A percentile compares a stretch with the other conserved stretches of the same genome.
These are phyloP conservation scores for Trichonephila clavipes DNA, from an alignment of 1,140 invertebrate species.

Conservation along the genomic window DNA sequence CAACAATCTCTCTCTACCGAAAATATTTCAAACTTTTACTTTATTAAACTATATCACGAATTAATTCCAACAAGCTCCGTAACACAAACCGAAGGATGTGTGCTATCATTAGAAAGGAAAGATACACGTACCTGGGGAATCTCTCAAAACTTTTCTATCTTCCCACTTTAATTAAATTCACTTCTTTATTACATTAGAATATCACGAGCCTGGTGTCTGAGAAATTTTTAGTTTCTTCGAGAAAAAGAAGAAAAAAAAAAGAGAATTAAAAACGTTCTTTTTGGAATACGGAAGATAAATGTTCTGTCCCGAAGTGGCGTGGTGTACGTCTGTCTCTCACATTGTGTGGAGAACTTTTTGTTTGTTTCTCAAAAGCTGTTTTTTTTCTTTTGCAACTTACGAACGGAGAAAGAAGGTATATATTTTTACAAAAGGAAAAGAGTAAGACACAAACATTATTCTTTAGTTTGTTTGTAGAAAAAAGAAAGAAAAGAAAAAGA, in stretches of 20 bases:
- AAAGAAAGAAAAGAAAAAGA: background rate
- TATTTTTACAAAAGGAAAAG: constrained; percentile 12
- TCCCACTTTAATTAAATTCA: constrained; percentile 47
- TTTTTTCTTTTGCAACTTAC: background rate
- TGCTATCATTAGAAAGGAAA: constrained; percentile 10
- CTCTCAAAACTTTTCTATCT: background rate
- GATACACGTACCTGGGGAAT: constrained; percentile 35
- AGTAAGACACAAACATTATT: constrained; percentile 31
- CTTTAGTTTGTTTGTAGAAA: constrained; percentile 23
- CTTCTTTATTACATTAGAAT: constrained; percentile 49
- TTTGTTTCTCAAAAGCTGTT: constrained; percentile 5
- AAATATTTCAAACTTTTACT: background rate
- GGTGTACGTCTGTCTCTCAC: background rate
- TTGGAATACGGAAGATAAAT: constrained; percentile 42
- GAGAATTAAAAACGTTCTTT: background rate
- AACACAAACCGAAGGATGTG: background rate
- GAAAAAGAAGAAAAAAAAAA: background rate
- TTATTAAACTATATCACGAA: constrained; percentile 10
- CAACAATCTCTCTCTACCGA: background rate
- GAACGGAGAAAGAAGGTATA: background rate
- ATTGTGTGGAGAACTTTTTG: background rate
- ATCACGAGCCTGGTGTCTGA: constrained; percentile 16
- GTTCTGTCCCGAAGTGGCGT: constrained; percentile 7
- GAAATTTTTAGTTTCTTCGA: constrained; percentile 11
- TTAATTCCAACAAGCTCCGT: constrained; percentile 4